Evolutionary conservation across 2,113 vertebrate species (phyloP), one percentile per base, ranked within the genome.

Genomic region (Rhegmatorhina hoffmannsi): DNA sequence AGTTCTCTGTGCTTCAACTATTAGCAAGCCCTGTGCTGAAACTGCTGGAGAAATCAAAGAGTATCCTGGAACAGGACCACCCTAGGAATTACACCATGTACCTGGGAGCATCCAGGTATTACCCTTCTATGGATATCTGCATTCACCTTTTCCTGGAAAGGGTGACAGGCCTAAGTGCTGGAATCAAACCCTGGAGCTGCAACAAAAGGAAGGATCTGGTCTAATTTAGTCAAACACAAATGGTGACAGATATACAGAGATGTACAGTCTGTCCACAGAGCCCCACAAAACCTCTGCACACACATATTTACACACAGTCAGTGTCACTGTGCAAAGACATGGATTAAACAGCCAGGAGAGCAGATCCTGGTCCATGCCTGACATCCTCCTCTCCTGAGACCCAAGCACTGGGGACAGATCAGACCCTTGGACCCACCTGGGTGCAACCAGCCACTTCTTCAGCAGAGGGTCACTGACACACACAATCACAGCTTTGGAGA

Each of bases 271-370:
- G 23, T 2, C 28, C 64, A 15, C 66, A 14, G 9, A 64, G 14
- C 62, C 7, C 77, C 31, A 7, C 20, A 4, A 21, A 4, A 7
- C 44, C 84, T 7, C 67, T 60, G 67, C 53, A 31, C 69, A 8
- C 0, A 2, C 4, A 1, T 2, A 8, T 25, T 38, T 8, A 28
- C 56, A 16, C 55, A 6, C 8, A 38, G 40, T 5, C 29, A 2
- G 46, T 2, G 2, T 7, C 34, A 7, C 17, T 15, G 0, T 2
- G 6, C 10, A 23, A 25, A 59, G 34, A 23, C 20, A 31, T 11
- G 10, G 26, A 38, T 13, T 3, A 2, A 23, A 24, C 2, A n/a
- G 31, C 31, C 83, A 24, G 36, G 24, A 38, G 34, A 4, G 19
- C 60, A 47, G 72, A 17, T 3, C 21, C 4, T 4, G 43, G 10